Conservation (phyloP, 2,888 invertebrate species). For the Dorcus hopei region DNA sequence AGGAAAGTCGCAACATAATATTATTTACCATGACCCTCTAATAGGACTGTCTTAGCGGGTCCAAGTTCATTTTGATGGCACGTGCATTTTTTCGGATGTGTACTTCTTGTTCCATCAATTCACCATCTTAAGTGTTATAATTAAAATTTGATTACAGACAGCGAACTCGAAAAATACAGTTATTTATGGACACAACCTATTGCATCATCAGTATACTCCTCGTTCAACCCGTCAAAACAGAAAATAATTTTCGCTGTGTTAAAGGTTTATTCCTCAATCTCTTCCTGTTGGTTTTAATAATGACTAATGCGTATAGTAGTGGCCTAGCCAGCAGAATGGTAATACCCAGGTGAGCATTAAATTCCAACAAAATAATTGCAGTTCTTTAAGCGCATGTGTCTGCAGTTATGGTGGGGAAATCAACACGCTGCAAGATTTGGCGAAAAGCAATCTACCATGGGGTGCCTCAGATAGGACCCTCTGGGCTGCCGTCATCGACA, state of each 20-base stretch:
- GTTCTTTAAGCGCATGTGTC: background rate
- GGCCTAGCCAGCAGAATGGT: background rate
- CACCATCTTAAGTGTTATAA: no score
- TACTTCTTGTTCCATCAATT: no score
- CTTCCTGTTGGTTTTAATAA: background rate
- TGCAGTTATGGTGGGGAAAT: background rate
- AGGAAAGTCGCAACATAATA: no score
- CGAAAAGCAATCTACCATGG: background rate
- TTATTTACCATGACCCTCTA: no score
- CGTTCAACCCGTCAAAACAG: background rate
- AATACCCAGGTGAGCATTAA: background rate
- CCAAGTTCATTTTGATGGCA: no score
- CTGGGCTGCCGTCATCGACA: background rate
- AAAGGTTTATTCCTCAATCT: background rate
- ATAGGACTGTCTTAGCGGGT: no score
- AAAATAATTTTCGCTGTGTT: background rate
- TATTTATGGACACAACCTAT: no score
- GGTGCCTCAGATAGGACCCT: background rate
- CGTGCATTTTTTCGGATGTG: no score
- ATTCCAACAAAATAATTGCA: background rate
- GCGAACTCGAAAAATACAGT: no score
- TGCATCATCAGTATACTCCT: background rate
- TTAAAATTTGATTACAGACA: no score
- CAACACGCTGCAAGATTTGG: constrained; percentile 2
- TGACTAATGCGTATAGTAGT: background rate